phyloP scores from a whole-genome alignment of 2,113 vertebrate species.

The Varanus salvator region DNA sequence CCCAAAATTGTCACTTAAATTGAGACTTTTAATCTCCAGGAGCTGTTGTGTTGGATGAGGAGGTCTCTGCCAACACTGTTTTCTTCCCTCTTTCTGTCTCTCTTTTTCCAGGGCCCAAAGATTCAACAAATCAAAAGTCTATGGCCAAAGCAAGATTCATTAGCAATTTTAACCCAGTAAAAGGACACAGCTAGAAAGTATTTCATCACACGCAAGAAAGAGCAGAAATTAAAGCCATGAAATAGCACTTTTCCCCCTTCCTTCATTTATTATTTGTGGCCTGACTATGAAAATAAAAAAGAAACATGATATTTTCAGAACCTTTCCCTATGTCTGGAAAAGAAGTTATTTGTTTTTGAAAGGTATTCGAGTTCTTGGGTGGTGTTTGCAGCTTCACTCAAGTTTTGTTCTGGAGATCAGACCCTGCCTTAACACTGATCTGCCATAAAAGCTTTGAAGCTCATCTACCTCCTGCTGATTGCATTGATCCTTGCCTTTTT shows the following conservation, averaged over 20 bases:
- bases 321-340: not conserved
- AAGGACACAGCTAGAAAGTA: not conserved
- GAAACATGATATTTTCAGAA: not conserved
- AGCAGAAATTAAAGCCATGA: constrained; percentile 2
- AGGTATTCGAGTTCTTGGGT: not conserved
- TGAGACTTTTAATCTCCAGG: not conserved
- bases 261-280: not conserved
- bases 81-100: not conserved
- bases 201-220: constrained; percentile 20
- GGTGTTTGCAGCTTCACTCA: not conserved
- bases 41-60: not conserved
- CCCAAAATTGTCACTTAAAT: not conserved
- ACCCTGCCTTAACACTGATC: not conserved
- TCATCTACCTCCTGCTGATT: not conserved
- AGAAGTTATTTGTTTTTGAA: not conserved
- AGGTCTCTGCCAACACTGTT: not conserved
- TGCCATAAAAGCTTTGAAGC: not conserved
- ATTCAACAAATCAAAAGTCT: not conserved
- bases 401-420: not conserved
- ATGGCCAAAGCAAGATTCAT: constrained; percentile 3
- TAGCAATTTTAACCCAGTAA: constrained; percentile 20
- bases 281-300: not conserved
- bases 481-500: not conserved
- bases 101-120: not conserved
- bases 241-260: not conserved